Conservation (phyloP, 2,888 invertebrate genomes). For the Nephrotoma appendiculata region DNA sequence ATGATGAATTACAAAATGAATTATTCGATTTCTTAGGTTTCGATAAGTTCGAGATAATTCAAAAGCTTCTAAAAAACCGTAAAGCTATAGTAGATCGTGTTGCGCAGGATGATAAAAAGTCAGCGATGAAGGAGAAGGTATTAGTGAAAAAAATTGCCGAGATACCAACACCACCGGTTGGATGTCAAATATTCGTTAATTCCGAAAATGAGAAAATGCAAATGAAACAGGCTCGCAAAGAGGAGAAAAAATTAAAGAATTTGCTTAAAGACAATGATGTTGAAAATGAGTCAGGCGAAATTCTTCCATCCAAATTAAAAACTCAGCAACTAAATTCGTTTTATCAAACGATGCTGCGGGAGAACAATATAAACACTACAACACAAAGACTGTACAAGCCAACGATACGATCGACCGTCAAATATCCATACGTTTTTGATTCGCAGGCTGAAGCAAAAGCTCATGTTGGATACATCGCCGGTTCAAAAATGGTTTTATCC, state of each 20-base stretch:
- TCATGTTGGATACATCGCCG: constrained; percentile 55
- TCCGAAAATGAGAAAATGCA: constrained; percentile 70
- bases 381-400: constrained; percentile 18
- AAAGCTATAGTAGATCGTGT: constrained; percentile 34
- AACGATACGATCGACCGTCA: constrained; percentile 38
- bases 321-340: constrained; percentile 26
- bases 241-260: constrained; percentile 53
- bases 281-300: constrained; percentile 32
- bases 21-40: constrained; percentile 82
- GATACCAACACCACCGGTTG: constrained; percentile 43
- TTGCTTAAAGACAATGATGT: constrained; percentile 22
- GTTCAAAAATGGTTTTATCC: constrained; percentile 64
- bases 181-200: constrained; percentile 69
- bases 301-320: constrained; percentile 27
- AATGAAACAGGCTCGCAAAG: constrained; percentile 62
- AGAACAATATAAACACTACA: constrained; percentile 17
- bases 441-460: constrained; percentile 51
- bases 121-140: constrained; percentile 11
- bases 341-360: constrained; percentile 19
- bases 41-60: constrained; percentile 64
- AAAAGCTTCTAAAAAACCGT: constrained; percentile 48
- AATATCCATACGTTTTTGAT: constrained; percentile 82
- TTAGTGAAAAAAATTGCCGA: constrained; percentile 10
- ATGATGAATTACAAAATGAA: constrained; percentile 63
- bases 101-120: constrained; percentile 21